A percentile compares a stretch with the other conserved stretches of the same genome.
phyloP scores from a whole-genome alignment of 2,797 vertebrate genomes.

The Phrynocephalus vlangalii region DNA sequence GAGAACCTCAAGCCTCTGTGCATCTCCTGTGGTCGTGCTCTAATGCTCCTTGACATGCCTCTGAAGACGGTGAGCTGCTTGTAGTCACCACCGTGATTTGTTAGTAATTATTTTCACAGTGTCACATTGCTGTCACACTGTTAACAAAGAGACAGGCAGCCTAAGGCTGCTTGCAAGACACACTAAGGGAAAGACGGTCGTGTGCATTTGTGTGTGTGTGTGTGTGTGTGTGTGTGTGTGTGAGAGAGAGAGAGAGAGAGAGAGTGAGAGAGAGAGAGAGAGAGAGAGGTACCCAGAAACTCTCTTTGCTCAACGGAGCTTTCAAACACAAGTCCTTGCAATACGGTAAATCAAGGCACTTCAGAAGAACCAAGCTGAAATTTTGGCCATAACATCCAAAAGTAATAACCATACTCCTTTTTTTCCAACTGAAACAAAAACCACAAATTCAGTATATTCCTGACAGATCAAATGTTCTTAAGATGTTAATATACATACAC shows the following conservation, averaged over 20 bases:
- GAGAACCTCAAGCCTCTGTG: constrained; percentile 62
- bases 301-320: constrained; percentile 71
- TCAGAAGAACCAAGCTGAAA: constrained; percentile 68
- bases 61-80: constrained; percentile 98
- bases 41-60: constrained; percentile 98
- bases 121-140: constrained; percentile 99
- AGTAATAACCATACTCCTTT: constrained; percentile 64
- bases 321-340: constrained; percentile 74
- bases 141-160: constrained; percentile 89
- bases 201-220: constrained; percentile 60
- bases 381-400: constrained; percentile 71
- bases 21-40: constrained; percentile 81
- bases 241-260: constrained; percentile 53
- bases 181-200: constrained; percentile 61
- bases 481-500: constrained; percentile 47
- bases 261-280: too few relatives aligned
- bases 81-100: constrained; percentile 99
- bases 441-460: constrained; percentile 54
- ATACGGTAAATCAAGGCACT: constrained; percentile 76
- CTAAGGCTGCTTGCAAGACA: constrained; percentile 83
- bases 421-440: constrained; percentile 49
- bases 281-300: constrained; percentile 65
- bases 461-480: constrained; percentile 50
- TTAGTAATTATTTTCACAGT: constrained; percentile 99
- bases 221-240: constrained; percentile 54